Evolutionary conservation across 2,888 invertebrate genomes (phyloP).

Genomic region (Drosophila fungiperda): DNA sequence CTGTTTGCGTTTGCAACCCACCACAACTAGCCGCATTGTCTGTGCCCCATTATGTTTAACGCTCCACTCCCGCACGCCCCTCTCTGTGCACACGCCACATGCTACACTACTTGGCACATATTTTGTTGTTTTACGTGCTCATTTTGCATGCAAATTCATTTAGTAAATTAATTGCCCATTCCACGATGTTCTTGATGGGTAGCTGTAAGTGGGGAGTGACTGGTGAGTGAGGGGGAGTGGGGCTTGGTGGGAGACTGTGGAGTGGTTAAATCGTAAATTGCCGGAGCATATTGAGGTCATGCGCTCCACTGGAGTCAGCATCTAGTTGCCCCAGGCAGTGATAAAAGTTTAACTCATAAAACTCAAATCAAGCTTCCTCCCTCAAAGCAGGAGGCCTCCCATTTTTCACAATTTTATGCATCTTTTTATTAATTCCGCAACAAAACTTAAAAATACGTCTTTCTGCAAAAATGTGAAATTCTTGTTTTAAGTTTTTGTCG

Average conservation of each 20-base stretch:
- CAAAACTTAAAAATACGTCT: background rate
- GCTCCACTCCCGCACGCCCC: background rate
- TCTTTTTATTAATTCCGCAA: background rate
- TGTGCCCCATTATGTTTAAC: background rate
- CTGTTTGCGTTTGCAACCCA: background rate
- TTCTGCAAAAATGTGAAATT: background rate
- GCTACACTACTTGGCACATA: background rate
- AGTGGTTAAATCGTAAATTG: conserved; percentile 51
- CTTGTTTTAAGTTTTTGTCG: background rate
- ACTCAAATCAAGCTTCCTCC: background rate
- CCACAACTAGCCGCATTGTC: conserved; percentile 3
- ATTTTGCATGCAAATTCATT: conserved; percentile 80
- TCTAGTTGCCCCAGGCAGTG: conserved; percentile 21
- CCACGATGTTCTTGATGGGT: conserved; percentile 48
- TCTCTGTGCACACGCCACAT: background rate
- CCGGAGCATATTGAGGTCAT: conserved; percentile 70
- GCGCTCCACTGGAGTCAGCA: conserved; percentile 57
- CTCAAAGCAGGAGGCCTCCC: background rate
- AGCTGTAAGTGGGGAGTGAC: background rate
- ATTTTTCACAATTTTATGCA: background rate
- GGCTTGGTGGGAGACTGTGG: conserved; percentile 27
- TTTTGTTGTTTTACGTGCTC: conserved; percentile 59
- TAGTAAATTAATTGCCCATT: conserved; percentile 79
- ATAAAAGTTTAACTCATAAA: conserved; percentile 13
- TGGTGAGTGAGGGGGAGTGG: background rate